A percentile compares a stretch with the other conserved stretches of the same genome.
Evolutionary conservation across 2,797 vertebrate genomes (phyloP).

Genomic region (Pseudochromis fuscus): DNA sequence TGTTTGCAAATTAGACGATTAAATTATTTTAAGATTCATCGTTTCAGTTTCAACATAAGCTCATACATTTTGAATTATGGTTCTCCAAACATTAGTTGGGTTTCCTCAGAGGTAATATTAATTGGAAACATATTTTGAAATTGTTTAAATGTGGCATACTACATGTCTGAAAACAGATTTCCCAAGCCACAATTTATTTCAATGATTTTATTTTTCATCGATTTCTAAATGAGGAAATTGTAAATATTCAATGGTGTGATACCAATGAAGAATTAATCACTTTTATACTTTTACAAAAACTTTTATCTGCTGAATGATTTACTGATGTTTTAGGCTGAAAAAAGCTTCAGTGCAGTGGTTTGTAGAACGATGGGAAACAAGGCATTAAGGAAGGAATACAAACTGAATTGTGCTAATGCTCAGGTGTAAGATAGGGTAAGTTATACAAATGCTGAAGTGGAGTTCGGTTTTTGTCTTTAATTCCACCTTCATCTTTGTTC

Average conservation of each 20-base stretch:
- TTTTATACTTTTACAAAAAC: constrained; percentile 33
- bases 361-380: constrained; percentile 76
- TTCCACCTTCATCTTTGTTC: constrained; percentile 82
- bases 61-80: neutral
- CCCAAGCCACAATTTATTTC: neutral
- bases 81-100: no score
- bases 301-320: constrained; percentile 56
- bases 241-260: constrained; percentile 12
- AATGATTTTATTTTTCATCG: neutral
- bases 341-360: constrained; percentile 45
- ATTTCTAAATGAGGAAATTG: constrained; percentile 10
- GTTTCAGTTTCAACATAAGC: neutral
- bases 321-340: constrained; percentile 57
- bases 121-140: no score
- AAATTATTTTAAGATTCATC: neutral
- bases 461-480: constrained; percentile 80
- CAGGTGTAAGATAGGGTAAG: constrained; percentile 79
- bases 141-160: no score
- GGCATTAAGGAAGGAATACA: constrained; percentile 75
- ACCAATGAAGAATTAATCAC: constrained; percentile 23
- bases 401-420: constrained; percentile 76
- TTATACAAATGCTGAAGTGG: constrained; percentile 83
- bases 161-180: neutral
- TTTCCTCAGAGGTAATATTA: no score
- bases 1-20: neutral